phyloP scores from a whole-genome alignment of 1,140 invertebrate genomes.

The Drosophila orosa region DNA sequence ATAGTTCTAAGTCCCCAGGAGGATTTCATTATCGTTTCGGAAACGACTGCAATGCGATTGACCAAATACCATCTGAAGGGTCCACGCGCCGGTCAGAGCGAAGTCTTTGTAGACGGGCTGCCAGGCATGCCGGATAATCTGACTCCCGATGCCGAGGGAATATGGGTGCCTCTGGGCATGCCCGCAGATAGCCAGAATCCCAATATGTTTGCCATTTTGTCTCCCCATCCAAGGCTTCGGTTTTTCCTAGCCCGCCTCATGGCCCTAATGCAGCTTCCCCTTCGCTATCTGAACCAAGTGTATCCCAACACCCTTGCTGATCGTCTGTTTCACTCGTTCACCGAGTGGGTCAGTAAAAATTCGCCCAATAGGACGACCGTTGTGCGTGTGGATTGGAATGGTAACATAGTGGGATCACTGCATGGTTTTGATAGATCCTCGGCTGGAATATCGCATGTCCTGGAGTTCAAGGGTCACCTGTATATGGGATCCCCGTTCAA shows the following conservation, averaged over 20 bases:
- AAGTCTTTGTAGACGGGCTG: slow-evolving; percentile 90
- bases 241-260: slow-evolving; percentile 86
- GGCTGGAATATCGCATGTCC: slow-evolving; percentile 85
- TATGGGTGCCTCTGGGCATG: slow-evolving; percentile 87
- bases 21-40: slow-evolving; percentile 89
- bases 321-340: slow-evolving; percentile 84
- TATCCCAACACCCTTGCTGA: slow-evolving; percentile 83
- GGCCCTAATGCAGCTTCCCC: slow-evolving; percentile 85
- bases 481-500: slow-evolving; percentile 86
- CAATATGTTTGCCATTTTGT: slow-evolving; percentile 84
- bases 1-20: slow-evolving; percentile 89
- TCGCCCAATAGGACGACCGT: slow-evolving; percentile 84
- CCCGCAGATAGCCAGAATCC: slow-evolving; percentile 85
- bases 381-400: slow-evolving; percentile 87
- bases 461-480: slow-evolving; percentile 85
- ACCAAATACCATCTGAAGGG: slow-evolving; percentile 90
- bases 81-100: slow-evolving; percentile 87
- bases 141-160: slow-evolving; percentile 87
- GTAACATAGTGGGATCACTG: slow-evolving; percentile 87
- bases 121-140: slow-evolving; percentile 93
- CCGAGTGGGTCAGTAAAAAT: slow-evolving; percentile 72
- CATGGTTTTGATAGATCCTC: slow-evolving; percentile 85
- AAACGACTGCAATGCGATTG: slow-evolving; percentile 86
- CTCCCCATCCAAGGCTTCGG: slow-evolving; percentile 86
- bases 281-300: slow-evolving; percentile 85